Conservation (phyloP, 2,113 vertebrate species). For the Opisthocomus hoazin region DNA sequence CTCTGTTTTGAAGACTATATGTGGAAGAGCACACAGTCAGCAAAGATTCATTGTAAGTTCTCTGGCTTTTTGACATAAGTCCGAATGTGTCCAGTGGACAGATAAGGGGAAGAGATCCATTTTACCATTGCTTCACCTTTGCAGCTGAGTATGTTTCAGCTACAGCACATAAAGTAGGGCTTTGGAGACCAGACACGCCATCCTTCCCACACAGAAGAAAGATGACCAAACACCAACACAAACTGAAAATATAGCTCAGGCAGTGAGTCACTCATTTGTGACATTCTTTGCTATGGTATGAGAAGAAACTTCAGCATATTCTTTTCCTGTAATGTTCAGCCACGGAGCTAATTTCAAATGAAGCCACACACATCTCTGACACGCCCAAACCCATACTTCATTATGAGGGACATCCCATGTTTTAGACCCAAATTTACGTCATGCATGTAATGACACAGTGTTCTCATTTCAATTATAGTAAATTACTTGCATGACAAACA, state of each 20-base stretch:
- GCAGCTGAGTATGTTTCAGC: not conserved
- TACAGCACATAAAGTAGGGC: not conserved
- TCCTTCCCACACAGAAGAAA: not conserved
- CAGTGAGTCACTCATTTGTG: not conserved
- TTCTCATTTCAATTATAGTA: constrained; percentile 9
- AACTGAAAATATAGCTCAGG: constrained; percentile 6
- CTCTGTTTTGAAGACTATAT: not conserved
- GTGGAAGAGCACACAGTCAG: not conserved
- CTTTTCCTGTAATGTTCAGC: not conserved
- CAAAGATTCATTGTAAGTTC: not conserved
- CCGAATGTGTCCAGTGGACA: not conserved
- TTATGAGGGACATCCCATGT: not conserved
- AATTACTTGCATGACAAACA: constrained; percentile 4
- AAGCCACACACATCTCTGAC: not conserved
- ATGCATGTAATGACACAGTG: not conserved
- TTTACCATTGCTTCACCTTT: not conserved
- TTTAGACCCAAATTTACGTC: constrained; percentile 20
- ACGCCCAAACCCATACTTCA: constrained; percentile 7
- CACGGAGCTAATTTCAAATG: not conserved
- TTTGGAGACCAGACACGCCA: not conserved
- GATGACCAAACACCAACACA: not conserved
- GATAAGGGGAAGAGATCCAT: not conserved
- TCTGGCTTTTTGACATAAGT: not conserved
- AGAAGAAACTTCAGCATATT: not conserved
- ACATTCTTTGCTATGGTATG: not conserved